Base-by-base conservation (phyloP, 2,797 vertebrate species). In the Cossypha caffra region DNA sequence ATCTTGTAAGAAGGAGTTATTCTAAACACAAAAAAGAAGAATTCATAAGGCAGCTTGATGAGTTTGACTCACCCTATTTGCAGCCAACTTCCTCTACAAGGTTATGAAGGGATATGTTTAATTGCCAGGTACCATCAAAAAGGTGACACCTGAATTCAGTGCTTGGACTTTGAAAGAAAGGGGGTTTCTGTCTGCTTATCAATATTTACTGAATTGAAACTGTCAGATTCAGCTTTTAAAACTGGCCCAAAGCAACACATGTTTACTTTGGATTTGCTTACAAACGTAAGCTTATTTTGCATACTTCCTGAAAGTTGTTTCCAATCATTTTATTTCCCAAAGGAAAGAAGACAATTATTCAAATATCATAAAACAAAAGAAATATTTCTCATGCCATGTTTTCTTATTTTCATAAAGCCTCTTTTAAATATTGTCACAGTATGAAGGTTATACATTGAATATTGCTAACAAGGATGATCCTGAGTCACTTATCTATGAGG, bases 1-100 rank as follows among this genome's bases (percentile, higher is more conserved):
- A 90, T 95, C 76, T 83, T 86, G 28, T 40, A 93, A 90, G 89
- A 74, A 59, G 80, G 40, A 91, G 50, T 71, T 91, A 95, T 95
- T 91, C 87, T 90, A 50, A 91, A 95, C 75, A 55, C 57, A 83
- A 75, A 80, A 89, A 77, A 43, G 67, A 55, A 73, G 72, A 83
- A 91, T 71, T 91, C 68, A 80, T 54, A 81, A 93, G 38, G 79
- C 52, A 78, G 62, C 69, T 90, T 90, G 72, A 91, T 77, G 61
- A 86, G 78, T 80, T 97, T 92, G 91, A 80, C 64, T 88, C 45
- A 64, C 68, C 45, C n/a, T 94, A 24, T 80, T 77, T 80, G 61
- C 48, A 77, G 87, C 40, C 61, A 90, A 13, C 66, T 86, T 83
- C 54, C 40, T 81, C 63, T 57, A 7, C 6, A 17, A 75, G 54